Conservation (phyloP, 1,140 invertebrate genomes). For the Homarus americanus region DNA sequence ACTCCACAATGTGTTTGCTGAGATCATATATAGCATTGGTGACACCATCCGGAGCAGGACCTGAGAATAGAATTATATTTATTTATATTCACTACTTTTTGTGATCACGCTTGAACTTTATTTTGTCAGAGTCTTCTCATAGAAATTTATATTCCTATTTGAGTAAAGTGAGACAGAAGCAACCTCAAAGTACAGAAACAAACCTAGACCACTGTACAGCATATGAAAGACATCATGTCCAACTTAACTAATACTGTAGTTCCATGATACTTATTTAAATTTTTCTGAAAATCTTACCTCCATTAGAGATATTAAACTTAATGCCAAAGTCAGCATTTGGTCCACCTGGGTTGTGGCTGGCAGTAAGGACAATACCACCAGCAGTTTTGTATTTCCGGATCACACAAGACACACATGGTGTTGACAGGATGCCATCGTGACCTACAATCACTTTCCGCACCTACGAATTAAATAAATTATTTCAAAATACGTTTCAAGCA, state of each 20-base stretch:
- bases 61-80: constrained; percentile 75
- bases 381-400: constrained; percentile 92
- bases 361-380: constrained; percentile 98
- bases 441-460: constrained; percentile 92
- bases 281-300: constrained; percentile 83
- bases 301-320: constrained; percentile 98
- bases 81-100: no score
- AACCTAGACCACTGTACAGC: no score
- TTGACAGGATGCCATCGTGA: constrained; percentile 96
- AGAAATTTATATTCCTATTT: no score
- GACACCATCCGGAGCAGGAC: constrained; percentile 94
- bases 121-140: no score
- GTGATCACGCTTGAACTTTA: no score
- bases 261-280: no score
- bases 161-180: no score
- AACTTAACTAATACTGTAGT: no score
- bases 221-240: no score
- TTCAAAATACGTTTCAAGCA: no score
- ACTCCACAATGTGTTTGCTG: constrained; percentile 88
- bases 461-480: constrained; percentile 79
- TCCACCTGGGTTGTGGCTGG: constrained; percentile 99
- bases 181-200: no score
- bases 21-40: constrained; percentile 94
- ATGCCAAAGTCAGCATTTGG: constrained; percentile 97
- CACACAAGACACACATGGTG: constrained; percentile 95